A percentile compares a stretch with the other conserved stretches of the same genome.
Evolutionary conservation across 2,797 vertebrate species (phyloP).

Genomic region (Alectoris magna): DNA sequence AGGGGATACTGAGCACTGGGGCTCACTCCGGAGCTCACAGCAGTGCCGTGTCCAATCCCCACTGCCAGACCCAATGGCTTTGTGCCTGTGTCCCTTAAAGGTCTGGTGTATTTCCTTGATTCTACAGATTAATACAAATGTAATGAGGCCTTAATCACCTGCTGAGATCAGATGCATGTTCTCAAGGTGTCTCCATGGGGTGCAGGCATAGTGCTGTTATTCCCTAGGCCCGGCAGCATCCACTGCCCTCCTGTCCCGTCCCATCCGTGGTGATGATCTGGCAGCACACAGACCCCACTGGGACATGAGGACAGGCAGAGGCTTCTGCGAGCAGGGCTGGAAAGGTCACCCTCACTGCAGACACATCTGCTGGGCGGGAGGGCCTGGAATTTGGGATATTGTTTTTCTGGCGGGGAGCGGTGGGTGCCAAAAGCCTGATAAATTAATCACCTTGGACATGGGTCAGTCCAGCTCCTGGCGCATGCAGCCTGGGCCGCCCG

Average conservation of each 20-base stretch:
- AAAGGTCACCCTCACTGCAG: slow-evolving; percentile 7
- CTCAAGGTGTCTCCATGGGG: not conserved
- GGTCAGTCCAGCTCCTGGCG: slow-evolving; percentile 68
- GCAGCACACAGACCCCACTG: accelerated
- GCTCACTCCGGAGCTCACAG: not conserved
- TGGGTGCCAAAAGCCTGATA: slow-evolving; percentile 72
- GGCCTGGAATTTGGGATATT: slow-evolving; percentile 69
- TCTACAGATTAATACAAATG: not conserved
- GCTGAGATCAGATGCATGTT: accelerated
- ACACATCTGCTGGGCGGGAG: slow-evolving; percentile 70
- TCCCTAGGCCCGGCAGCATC: accelerated
- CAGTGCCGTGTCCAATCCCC: not conserved
- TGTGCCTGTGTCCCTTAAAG: not conserved
- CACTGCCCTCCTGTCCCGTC: not conserved
- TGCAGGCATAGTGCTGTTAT: not conserved
- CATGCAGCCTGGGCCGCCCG: slow-evolving; percentile 31
- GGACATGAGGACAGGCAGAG: accelerated
- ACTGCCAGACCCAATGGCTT: accelerated
- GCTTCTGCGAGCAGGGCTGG: slow-evolving; percentile 21
- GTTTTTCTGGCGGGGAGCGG: slow-evolving; percentile 59
- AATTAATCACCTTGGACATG: slow-evolving; percentile 72
- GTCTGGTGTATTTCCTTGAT: not conserved
- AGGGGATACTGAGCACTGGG: too few species aligned
- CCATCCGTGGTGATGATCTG: not conserved
- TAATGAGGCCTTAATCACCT: not conserved